A percentile compares a stretch with the other conserved stretches of the same genome.
These are phyloP conservation scores for Cataglyphis albicans DNA, from an alignment of 2,888 invertebrate species.

Conservation along the genomic window DNA sequence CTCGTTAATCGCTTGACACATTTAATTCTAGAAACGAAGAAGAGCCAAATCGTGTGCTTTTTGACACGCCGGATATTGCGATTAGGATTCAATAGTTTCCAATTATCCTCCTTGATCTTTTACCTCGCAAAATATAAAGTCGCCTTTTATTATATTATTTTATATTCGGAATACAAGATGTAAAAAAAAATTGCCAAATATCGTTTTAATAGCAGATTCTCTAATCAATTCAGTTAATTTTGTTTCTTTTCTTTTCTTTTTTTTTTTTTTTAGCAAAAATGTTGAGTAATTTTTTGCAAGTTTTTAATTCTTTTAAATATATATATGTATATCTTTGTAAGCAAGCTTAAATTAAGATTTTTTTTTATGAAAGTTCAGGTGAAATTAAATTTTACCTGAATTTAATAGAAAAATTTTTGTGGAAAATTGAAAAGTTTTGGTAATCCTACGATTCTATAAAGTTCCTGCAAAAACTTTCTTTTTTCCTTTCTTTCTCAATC, in stretches of 20 bases:
- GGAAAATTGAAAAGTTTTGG: background rate
- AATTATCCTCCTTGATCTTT: background rate
- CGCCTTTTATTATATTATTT: background rate
- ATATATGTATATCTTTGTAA: background rate
- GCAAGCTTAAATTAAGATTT: background rate
- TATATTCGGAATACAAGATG: background rate
- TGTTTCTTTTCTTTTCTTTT: no score
- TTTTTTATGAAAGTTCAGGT: no score
- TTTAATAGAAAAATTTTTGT: background rate
- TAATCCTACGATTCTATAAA: background rate
- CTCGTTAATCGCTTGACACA: background rate
- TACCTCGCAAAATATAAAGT: background rate
- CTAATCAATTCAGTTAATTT: background rate
- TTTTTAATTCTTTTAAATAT: background rate
- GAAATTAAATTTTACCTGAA: background rate
- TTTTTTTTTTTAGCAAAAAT: background rate
- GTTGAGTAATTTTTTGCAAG: background rate
- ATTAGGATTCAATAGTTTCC: background rate
- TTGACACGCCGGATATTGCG: conserved; percentile 2
- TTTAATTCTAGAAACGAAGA: conserved; percentile 2
- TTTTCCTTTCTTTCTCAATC: background rate
- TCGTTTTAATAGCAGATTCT: background rate
- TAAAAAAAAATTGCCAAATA: background rate
- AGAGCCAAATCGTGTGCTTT: background rate
- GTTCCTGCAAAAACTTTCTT: background rate